These are phyloP conservation scores for Drosophila fuyamai DNA, from an alignment of 1,140 invertebrate species.

Conservation along the genomic window DNA sequence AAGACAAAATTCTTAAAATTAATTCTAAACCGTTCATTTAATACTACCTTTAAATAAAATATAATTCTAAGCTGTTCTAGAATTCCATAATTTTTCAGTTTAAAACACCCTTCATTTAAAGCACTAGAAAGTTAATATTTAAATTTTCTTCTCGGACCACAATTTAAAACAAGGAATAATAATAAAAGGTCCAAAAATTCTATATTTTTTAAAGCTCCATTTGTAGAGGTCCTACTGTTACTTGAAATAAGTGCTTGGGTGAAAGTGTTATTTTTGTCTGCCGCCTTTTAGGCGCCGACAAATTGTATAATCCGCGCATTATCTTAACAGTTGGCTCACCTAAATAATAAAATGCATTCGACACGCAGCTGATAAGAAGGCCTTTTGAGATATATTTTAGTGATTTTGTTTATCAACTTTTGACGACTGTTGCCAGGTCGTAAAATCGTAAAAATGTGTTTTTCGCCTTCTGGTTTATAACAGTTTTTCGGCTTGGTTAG, in stretches of 20 bases:
- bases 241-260: slow-evolving; percentile 9
- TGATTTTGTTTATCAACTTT: slow-evolving; percentile 52
- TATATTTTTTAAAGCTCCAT: neutral
- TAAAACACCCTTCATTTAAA: no score
- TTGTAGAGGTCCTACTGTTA: slow-evolving; percentile 3
- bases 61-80: no score
- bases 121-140: neutral
- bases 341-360: slow-evolving; percentile 40
- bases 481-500: slow-evolving; percentile 49
- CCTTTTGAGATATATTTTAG: slow-evolving; percentile 38
- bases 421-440: slow-evolving; percentile 41
- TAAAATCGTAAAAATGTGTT: slow-evolving; percentile 55
- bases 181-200: no score
- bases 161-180: no score
- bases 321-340: slow-evolving; percentile 44
- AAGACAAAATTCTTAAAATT: no score
- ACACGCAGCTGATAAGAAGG: slow-evolving; percentile 53
- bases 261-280: slow-evolving; percentile 53
- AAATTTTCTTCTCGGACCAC: no score
- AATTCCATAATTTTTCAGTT: no score
- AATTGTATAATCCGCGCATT: slow-evolving; percentile 47
- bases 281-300: slow-evolving; percentile 75
- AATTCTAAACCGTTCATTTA: no score
- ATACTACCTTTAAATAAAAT: no score
- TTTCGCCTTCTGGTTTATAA: slow-evolving; percentile 52